Evolutionary conservation across 2,797 vertebrate genomes (phyloP), one percentile per base, ranked within the genome.

Genomic region (Lindbergichthys nudifrons): DNA sequence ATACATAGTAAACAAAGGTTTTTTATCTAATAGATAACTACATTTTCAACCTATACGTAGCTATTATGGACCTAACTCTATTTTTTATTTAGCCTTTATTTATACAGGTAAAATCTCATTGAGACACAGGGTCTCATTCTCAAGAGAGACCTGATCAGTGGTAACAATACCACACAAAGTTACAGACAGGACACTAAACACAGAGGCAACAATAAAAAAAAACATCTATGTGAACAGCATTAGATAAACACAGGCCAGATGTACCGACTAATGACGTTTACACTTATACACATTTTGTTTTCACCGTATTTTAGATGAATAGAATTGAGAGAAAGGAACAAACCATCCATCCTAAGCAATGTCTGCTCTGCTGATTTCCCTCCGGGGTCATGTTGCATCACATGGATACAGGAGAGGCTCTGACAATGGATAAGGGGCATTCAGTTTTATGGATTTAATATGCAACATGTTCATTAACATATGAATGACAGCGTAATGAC

Each of bases 311-410:
- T 15, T 15, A 65, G 11, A 16, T 41, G 21, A 19, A 19, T 16
- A 57, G 21, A 54, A 23, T 2, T 3, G 13, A 43, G 3, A 73
- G 1, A 66, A 21, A 75, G 63, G n/a, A 52, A 87, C 87, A 83
- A 85, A 92, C 90, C 90, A 56, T 87, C 56, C 70, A 70, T 83
- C 60, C n/a, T 70, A 5, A 65, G 64, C 18, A 65, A 42, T 41
- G 21, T 52, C 70, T 64, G 23, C 56, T 46, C 72, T 61, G 82
- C 54, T 42, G 73, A 41, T 71, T 36, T 73, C 47, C 45, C 59
- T 12, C 36, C 70, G 13, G 47, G 56, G 19, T 88, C 77, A 41
- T 64, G 64, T 12, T 80, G 81, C n/a, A 46, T 41, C 36, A 21
- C 32, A 65, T 30, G 65, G 46, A 69, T 11, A n/a, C 26, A 19